A percentile compares a stretch with the other conserved stretches of the same genome.
phyloP scores from a whole-genome alignment of 2,888 invertebrate genomes.

The Drosophila conformis region DNA sequence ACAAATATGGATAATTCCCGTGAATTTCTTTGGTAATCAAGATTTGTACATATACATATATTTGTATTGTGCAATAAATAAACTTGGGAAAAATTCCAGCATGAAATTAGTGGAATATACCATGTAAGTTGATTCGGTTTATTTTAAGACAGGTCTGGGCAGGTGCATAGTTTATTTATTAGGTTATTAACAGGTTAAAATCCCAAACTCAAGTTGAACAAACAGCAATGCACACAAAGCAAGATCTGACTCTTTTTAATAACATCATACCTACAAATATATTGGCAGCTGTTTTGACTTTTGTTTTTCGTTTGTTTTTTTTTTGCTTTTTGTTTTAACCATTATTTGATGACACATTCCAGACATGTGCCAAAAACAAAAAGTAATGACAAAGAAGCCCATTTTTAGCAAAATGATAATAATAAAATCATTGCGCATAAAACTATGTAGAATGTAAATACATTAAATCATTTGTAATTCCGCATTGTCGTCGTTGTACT shows the following conservation, averaged over 20 bases:
- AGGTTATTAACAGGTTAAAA: conserved; percentile 13
- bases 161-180: neutral
- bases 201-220: conserved; percentile 20
- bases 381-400: conserved; percentile 12
- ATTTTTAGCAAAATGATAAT: conserved; percentile 5
- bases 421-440: conserved; percentile 25
- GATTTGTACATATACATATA: neutral
- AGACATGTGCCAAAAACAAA: conserved; percentile 38
- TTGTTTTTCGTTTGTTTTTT: conserved; percentile 10
- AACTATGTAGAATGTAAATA: conserved; percentile 22
- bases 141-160: conserved; percentile 1
- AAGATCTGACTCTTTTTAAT: conserved; percentile 24
- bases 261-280: conserved; percentile 28
- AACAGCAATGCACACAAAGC: conserved; percentile 8
- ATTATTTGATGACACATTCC: conserved; percentile 10
- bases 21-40: neutral
- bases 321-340: conserved; percentile 2
- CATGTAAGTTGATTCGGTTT: neutral
- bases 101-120: conserved; percentile 2
- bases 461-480: conserved; percentile 9
- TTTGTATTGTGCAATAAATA: neutral
- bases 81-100: conserved; percentile 11
- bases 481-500: neutral
- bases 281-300: conserved; percentile 39
- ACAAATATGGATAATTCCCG: neutral